Evolutionary conservation across 2,888 invertebrate genomes (phyloP).

Genomic region (Caenorhabditis macrosperma): DNA sequence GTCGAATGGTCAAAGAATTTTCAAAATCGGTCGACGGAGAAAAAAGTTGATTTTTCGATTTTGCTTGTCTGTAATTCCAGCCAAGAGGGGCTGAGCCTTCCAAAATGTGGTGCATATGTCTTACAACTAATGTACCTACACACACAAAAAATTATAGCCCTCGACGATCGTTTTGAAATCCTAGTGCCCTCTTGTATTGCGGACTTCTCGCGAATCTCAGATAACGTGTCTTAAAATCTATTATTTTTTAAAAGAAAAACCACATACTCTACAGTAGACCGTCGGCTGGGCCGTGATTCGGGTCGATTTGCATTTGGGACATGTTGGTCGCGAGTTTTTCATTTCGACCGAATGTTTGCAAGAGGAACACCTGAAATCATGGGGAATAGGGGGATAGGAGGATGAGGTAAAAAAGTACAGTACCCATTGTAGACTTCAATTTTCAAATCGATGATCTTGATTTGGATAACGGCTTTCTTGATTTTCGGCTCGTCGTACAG

Average conservation of each 20-base stretch:
- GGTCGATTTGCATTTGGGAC: not conserved
- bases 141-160: too few species aligned
- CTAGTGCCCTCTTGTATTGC: too few species aligned
- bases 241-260: not conserved
- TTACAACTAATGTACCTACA: too few species aligned
- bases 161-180: too few species aligned
- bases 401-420: not conserved
- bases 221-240: too few species aligned
- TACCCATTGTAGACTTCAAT: conserved; percentile 35
- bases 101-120: too few species aligned
- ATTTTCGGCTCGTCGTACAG: conserved; percentile 1
- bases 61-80: too few species aligned
- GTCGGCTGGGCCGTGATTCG: not conserved
- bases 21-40: too few species aligned
- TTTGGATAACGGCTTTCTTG: conserved; percentile 16
- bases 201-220: too few species aligned
- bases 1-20: too few species aligned
- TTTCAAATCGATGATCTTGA: conserved; percentile 41
- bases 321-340: not conserved
- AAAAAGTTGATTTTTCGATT: too few species aligned
- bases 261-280: not conserved
- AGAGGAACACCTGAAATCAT: conserved; percentile 15
- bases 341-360: not conserved
- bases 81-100: too few species aligned
- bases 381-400: not conserved